These are phyloP conservation scores for Gambelia wislizenii DNA, from an alignment of 2,797 vertebrate species.

Conservation along the genomic window DNA sequence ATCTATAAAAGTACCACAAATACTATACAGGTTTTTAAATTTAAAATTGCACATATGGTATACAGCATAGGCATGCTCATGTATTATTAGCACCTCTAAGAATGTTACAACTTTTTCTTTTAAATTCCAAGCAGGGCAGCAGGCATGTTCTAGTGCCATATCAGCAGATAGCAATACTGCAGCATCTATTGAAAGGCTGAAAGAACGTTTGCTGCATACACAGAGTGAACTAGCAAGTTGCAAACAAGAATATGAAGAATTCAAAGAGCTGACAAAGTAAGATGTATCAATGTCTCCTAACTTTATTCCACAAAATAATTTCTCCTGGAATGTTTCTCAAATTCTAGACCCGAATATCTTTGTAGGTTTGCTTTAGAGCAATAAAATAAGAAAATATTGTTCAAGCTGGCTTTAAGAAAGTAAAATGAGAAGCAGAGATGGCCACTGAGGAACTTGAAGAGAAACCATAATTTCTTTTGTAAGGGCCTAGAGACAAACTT, in stretches of 20 bases:
- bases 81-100: neutral
- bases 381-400: rapidly evolving
- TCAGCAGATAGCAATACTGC: slow-evolving; percentile 77
- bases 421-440: neutral
- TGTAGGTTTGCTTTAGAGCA: neutral
- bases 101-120: neutral
- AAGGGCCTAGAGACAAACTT: too few species aligned
- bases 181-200: slow-evolving; percentile 85
- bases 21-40: neutral
- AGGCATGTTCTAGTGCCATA: slow-evolving; percentile 71
- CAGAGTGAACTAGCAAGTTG: slow-evolving; percentile 87
- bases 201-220: slow-evolving; percentile 87
- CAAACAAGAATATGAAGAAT: slow-evolving; percentile 92
- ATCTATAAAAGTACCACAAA: neutral
- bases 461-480: too few species aligned
- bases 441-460: too few species aligned
- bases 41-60: neutral
- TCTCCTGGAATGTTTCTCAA: neutral
- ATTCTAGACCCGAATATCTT: neutral
- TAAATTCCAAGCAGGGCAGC: slow-evolving; percentile 70
- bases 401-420: neutral
- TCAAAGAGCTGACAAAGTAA: slow-evolving; percentile 92
- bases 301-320: slow-evolving; percentile 5
- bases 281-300: slow-evolving; percentile 49
- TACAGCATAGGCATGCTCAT: neutral